Evolutionary conservation across 2,888 invertebrate species (phyloP).

Genomic region (Hipparchia sbordonii): DNA sequence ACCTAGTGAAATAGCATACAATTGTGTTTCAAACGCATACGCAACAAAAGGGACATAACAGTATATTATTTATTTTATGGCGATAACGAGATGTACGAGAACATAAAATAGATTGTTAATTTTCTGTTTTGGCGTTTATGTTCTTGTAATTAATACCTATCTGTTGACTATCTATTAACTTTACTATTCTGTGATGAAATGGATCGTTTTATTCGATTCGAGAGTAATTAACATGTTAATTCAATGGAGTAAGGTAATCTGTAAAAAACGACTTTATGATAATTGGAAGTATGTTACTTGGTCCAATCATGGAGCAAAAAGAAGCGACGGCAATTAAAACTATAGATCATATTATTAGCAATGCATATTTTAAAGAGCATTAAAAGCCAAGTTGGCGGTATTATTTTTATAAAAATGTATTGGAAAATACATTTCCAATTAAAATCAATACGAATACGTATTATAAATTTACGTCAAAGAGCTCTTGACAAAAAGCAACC

Average conservation of each 20-base stretch:
- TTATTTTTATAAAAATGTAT: constrained; percentile 50
- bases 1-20: constrained; percentile 63
- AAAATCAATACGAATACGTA: too few species aligned
- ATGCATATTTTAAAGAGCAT: constrained; percentile 29
- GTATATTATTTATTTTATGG: constrained; percentile 37
- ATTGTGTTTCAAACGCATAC: constrained; percentile 58
- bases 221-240: constrained; percentile 14
- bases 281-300: constrained; percentile 20
- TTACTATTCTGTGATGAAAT: neutral
- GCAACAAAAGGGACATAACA: constrained; percentile 38
- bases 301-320: constrained; percentile 26
- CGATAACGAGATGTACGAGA: constrained; percentile 30
- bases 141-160: constrained; percentile 5
- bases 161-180: constrained; percentile 9
- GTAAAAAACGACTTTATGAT: constrained; percentile 25
- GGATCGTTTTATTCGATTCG: constrained; percentile 12
- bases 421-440: too few species aligned
- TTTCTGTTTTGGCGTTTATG: constrained; percentile 11
- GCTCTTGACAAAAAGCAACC: too few species aligned
- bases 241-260: constrained; percentile 8
- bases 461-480: too few species aligned
- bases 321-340: constrained; percentile 13
- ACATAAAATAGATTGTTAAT: constrained; percentile 21
- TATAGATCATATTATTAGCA: constrained; percentile 28
- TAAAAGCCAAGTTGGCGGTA: constrained; percentile 45